Conservation (phyloP, 2,113 vertebrate species). For the Mastomys coucha region DNA sequence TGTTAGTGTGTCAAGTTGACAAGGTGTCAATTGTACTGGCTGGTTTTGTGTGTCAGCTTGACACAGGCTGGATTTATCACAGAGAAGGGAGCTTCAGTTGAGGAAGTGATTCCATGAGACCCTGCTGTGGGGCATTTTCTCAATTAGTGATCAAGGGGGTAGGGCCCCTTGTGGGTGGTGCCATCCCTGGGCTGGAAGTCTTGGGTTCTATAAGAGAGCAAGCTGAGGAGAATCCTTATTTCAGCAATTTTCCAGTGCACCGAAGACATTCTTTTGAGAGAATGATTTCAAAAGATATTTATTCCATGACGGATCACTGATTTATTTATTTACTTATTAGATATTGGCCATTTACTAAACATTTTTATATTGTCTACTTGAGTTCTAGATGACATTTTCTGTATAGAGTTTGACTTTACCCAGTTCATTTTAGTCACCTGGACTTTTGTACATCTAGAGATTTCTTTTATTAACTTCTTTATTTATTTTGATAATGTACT, state of each 20-base stretch:
- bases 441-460: background rate
- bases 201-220: too few species aligned
- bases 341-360: background rate
- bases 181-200: too few species aligned
- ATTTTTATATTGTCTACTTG: constrained; percentile 17
- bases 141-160: too few species aligned
- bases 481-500: background rate
- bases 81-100: too few species aligned
- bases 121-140: too few species aligned
- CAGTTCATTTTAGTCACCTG: constrained; percentile 13
- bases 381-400: constrained; percentile 42
- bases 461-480: constrained; percentile 33
- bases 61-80: too few species aligned
- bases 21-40: too few species aligned
- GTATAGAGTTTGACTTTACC: constrained; percentile 46
- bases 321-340: background rate
- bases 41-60: too few species aligned
- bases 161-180: too few species aligned
- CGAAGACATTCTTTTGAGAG: background rate
- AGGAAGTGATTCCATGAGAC: too few species aligned
- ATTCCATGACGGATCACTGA: background rate
- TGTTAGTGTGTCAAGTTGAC: too few species aligned
- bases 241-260: constrained; percentile 58
- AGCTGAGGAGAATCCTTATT: background rate
- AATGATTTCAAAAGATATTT: constrained; percentile 55